Conservation (phyloP, 2,113 vertebrate genomes). For the Dolichallabes microphthalmus region DNA sequence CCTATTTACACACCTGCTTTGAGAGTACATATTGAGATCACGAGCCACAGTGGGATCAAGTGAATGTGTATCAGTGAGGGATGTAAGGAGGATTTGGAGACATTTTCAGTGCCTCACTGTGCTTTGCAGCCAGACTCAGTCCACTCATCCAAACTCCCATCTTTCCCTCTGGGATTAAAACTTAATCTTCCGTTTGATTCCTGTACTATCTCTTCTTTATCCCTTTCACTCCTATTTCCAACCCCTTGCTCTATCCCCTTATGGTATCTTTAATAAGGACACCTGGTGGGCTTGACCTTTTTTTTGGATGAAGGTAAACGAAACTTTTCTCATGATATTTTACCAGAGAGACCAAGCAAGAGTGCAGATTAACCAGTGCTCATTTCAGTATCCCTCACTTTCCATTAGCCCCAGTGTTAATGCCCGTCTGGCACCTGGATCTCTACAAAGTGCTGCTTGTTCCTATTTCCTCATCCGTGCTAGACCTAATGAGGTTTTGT, state of each 20-base stretch:
- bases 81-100: background rate
- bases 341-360: conserved; percentile 17
- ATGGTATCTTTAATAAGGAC: conserved; percentile 2
- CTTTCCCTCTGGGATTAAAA: conserved; percentile 48
- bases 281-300: conserved; percentile 16
- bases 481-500: conserved; percentile 65
- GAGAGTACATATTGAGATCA: conserved; percentile 39
- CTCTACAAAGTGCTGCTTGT: conserved; percentile 64
- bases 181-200: conserved; percentile 51
- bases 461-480: conserved; percentile 57
- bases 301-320: conserved; percentile 13
- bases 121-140: conserved; percentile 11
- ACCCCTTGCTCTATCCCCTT: conserved; percentile 3
- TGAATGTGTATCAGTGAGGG: conserved; percentile 1
- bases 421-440: conserved; percentile 58
- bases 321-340: conserved; percentile 1
- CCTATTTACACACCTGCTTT: conserved; percentile 31
- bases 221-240: conserved; percentile 25
- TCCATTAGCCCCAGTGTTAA: conserved; percentile 59
- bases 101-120: conserved; percentile 4
- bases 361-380: conserved; percentile 49
- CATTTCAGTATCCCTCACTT: conserved; percentile 45
- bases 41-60: conserved; percentile 25
- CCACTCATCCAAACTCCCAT: conserved; percentile 33
- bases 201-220: conserved; percentile 14